phyloP scores from a whole-genome alignment of 2,113 vertebrate species.

The Smithornis capensis region DNA sequence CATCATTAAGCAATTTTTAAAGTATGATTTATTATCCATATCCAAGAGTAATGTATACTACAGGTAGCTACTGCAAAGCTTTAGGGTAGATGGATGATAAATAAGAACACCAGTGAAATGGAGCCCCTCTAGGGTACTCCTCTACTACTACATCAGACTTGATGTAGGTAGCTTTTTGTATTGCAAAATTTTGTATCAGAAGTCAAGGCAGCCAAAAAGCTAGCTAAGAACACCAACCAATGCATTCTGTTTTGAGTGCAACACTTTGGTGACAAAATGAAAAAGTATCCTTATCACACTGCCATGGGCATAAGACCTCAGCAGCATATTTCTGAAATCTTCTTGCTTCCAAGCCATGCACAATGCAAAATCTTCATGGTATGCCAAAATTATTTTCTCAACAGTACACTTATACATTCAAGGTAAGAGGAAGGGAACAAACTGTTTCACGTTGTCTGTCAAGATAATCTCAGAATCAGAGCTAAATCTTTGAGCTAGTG shows the following conservation, averaged over 20 bases:
- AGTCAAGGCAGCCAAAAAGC: neutral
- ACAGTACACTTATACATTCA: neutral
- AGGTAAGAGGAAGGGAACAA: neutral
- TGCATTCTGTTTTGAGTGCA: neutral
- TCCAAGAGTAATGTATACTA: neutral
- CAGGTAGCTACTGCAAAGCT: neutral
- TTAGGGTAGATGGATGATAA: neutral
- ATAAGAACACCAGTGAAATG: accelerated
- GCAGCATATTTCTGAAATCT: neutral
- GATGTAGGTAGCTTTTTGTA: neutral
- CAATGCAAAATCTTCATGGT: neutral
- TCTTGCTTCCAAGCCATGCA: neutral
- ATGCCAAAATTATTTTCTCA: neutral
- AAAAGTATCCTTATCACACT: neutral
- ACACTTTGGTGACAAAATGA: neutral
- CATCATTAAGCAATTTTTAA: neutral
- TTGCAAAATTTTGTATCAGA: neutral
- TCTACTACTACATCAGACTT: neutral
- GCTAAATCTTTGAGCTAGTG: neutral
- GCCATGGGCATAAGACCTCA: neutral
- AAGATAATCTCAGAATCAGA: neutral
- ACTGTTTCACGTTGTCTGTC: neutral
- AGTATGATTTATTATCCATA: neutral
- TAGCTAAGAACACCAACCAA: neutral
- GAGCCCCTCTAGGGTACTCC: neutral